These are phyloP conservation scores for Vollenhovia emeryi DNA, from an alignment of 1,140 invertebrate genomes.

Conservation along the genomic window DNA sequence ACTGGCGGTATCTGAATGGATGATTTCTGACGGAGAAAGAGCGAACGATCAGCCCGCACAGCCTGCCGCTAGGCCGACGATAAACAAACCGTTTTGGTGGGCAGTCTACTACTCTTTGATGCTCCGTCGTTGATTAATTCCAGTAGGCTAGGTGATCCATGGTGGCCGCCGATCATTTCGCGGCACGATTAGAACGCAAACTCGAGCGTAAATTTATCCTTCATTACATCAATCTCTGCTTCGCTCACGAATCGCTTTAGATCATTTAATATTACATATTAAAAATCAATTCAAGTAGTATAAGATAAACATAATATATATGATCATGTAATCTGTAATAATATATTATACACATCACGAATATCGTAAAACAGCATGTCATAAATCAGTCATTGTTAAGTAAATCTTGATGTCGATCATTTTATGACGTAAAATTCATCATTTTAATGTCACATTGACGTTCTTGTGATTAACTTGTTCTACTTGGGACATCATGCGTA, in stretches of 20 bases:
- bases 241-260: background rate
- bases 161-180: slow-evolving; percentile 27
- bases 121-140: slow-evolving; percentile 83
- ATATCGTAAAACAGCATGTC: no score
- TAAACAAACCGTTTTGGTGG: slow-evolving; percentile 81
- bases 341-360: no score
- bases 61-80: slow-evolving; percentile 71
- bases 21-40: slow-evolving; percentile 66
- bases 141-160: slow-evolving; percentile 73
- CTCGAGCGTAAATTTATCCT: slow-evolving; percentile 15
- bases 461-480: no score
- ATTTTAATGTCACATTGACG: no score
- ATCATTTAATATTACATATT: no score
- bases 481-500: no score
- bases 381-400: no score
- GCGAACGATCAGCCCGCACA: slow-evolving; percentile 60
- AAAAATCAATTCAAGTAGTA: no score
- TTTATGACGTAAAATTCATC: no score
- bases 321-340: no score
- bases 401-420: no score
- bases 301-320: no score
- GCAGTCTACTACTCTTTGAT: slow-evolving; percentile 81
- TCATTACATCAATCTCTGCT: background rate
- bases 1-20: slow-evolving; percentile 69
- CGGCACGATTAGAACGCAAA: slow-evolving; percentile 25